Base-by-base conservation (phyloP, 2,888 invertebrate genomes). In the Mayetiola destructor region DNA sequence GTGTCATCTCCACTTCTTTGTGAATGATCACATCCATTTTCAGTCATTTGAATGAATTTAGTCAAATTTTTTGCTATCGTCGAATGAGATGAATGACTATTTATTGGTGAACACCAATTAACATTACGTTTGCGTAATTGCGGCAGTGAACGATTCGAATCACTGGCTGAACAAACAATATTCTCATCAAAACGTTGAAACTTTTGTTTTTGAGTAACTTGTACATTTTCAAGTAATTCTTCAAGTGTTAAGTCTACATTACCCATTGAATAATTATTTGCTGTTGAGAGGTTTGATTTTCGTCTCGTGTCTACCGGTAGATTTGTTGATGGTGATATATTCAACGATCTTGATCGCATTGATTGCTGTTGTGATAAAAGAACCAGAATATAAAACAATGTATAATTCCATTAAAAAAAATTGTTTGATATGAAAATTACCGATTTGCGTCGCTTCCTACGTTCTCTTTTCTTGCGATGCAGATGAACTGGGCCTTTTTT, bases 21-120 rank as follows among this genome's bases (percentile, higher is more conserved):
- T n/a, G n/a, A n/a, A n/a, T n/a, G n/a, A n/a, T n/a, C n/a, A n/a
- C n/a, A n/a, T 37, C 5, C 37, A 10, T 12, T 29, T n/a, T 29
- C 30, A 1, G 29, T 3, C 8, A 29, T 16, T 2, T n/a, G 27
- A 3, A 32, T 32, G n/a, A 42, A 27, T 56, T 20, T 21, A 18
- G 27, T 37, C 37, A 14, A 14, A 16, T 10, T 37, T 16, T 14
- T n/a, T n/a, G n/a, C 16, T 5, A 20, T 9, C 12, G 2, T 32
- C 16, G 2, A 16, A 3, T 6, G 8, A 18, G 12, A 3, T 3
- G 20, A 55, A 54, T 57, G 48, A 40, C 58, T 56, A 52, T 56
- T 68, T 37, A 72, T 67, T 12, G 72, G 68, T 6, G 68, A 70
- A 36, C 72, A 68, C 72, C 72, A 72, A 61, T 72, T 70, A 14